These are phyloP conservation scores for Catocala sponsa DNA, from an alignment of 2,888 invertebrate genomes.

Conservation along the genomic window DNA sequence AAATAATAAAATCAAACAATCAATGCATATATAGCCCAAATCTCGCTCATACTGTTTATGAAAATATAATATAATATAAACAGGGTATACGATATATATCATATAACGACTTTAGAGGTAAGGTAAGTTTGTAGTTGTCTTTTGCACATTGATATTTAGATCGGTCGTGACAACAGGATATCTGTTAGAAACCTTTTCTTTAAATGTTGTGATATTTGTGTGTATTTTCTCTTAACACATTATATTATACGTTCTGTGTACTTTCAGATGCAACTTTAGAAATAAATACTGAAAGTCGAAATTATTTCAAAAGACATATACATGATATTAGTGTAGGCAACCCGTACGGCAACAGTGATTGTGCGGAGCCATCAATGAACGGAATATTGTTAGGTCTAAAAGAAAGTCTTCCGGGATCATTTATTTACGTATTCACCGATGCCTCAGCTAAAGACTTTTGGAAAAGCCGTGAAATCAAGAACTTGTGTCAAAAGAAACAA, in stretches of 20 bases:
- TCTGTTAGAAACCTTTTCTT: no score
- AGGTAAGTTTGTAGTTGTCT: no score
- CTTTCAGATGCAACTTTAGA: not conserved
- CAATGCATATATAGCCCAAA: no score
- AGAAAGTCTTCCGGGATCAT: slow-evolving; percentile 50
- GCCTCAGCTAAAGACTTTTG: slow-evolving; percentile 53
- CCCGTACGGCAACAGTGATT: slow-evolving; percentile 26
- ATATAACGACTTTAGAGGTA: no score
- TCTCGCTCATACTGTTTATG: no score
- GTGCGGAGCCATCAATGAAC: slow-evolving; percentile 50
- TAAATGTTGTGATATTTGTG: no score
- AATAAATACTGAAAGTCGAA: not conserved
- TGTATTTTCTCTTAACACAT: no score
- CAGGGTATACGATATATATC: no score
- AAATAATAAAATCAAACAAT: no score
- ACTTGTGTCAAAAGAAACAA: slow-evolving; percentile 52
- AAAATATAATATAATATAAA: no score
- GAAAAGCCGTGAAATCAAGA: slow-evolving; percentile 31
- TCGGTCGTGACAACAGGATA: no score
- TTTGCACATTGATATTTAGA: no score
- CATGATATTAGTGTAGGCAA: slow-evolving; percentile 16
- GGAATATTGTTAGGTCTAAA: slow-evolving; percentile 51
- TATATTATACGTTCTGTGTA: not conserved
- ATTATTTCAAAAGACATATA: slow-evolving; percentile 23
- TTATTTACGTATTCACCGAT: slow-evolving; percentile 60